These are phyloP conservation scores for Prochilodus magdalenae DNA, from an alignment of 2,113 vertebrate genomes.

Conservation along the genomic window DNA sequence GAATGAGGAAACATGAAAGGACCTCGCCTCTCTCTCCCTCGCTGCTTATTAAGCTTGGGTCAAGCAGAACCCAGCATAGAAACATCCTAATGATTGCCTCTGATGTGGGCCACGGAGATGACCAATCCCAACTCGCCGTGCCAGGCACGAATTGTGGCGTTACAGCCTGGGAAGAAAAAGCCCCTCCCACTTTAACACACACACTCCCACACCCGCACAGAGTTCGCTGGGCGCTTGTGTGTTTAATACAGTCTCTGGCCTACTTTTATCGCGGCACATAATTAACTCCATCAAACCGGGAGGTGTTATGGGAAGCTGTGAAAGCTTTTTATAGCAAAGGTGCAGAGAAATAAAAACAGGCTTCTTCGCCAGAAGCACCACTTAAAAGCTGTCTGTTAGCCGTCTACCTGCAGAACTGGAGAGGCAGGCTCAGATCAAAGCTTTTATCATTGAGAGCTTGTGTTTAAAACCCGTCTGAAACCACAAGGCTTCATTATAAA, in stretches of 20 bases:
- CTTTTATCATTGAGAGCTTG: background rate
- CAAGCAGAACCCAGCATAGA: constrained; percentile 45
- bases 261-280: constrained; percentile 71
- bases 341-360: background rate
- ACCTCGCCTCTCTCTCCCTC: constrained; percentile 21
- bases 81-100: constrained; percentile 55
- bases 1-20: constrained; percentile 55
- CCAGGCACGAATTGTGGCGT: constrained; percentile 34
- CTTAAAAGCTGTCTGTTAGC: constrained; percentile 16
- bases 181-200: constrained; percentile 54
- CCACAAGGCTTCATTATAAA: too few relatives aligned
- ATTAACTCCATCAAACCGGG: constrained; percentile 69
- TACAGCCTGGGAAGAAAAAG: constrained; percentile 37
- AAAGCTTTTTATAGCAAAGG: constrained; percentile 53
- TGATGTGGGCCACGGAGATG: constrained; percentile 45
- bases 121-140: background rate
- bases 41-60: constrained; percentile 46
- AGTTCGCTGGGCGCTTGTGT: constrained; percentile 1
- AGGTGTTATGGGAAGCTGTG: constrained; percentile 48
- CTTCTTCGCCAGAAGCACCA: background rate
- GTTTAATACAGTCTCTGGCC: constrained; percentile 56
- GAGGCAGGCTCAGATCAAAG: background rate
- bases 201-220: constrained; percentile 42
- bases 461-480: constrained; percentile 1
- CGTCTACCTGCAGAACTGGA: background rate